Percentiles rank a stretch among this genome's conserved stretches.
Conservation (phyloP, 2,113 vertebrate species). For the Pteropus alecto region DNA sequence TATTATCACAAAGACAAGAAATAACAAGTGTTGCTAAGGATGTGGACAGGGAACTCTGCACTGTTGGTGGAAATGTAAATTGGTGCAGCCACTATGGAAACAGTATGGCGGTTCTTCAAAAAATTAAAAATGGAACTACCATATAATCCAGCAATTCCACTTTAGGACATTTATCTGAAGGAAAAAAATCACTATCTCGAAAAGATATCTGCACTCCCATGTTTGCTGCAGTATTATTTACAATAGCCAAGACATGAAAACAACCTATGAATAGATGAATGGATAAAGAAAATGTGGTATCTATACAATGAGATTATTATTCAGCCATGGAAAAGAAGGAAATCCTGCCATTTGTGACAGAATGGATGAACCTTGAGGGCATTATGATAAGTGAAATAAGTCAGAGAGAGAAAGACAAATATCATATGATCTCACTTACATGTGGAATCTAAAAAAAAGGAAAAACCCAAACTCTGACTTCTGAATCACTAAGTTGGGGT, state of each 20-base stretch:
- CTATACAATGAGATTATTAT: not conserved
- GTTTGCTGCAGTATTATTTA: not conserved
- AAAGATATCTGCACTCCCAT: not conserved
- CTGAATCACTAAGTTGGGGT: constrained; percentile 52
- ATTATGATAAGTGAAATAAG: not conserved
- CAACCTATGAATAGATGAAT: not conserved
- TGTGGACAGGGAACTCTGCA: not conserved
- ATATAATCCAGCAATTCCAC: not conserved
- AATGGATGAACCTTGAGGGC: not conserved
- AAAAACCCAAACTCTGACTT: not conserved
- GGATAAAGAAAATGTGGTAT: not conserved
- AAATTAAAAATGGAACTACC: not conserved
- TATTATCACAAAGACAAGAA: not conserved
- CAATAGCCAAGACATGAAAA: not conserved
- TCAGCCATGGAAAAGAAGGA: not conserved
- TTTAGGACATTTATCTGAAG: not conserved
- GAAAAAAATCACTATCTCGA: not conserved
- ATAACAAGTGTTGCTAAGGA: not conserved
- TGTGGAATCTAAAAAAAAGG: not conserved
- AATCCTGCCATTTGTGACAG: not conserved
- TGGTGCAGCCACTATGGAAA: not conserved
- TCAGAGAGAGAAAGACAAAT: not conserved
- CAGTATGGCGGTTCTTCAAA: not conserved
- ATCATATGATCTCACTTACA: not conserved
- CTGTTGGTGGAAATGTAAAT: not conserved